These are phyloP conservation scores for Hoplostethus atlanticus DNA, from an alignment of 2,797 vertebrate species.

Conservation along the genomic window DNA sequence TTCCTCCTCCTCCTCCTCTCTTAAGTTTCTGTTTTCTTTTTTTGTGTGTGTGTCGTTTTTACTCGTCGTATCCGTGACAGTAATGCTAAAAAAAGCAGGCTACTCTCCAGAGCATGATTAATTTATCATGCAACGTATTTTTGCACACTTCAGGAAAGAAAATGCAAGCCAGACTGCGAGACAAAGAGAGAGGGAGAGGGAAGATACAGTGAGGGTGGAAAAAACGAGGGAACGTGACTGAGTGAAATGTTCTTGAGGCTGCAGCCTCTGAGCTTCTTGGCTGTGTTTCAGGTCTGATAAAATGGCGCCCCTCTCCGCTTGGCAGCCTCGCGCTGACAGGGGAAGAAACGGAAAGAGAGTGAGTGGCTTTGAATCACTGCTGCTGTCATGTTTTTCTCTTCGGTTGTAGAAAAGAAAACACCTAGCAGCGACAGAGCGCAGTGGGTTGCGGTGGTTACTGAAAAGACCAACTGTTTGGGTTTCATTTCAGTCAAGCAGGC, in stretches of 20 bases:
- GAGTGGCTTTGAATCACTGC: constrained; percentile 18
- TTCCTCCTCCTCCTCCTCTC: background rate
- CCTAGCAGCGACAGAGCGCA: constrained; percentile 7
- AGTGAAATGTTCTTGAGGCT: constrained; percentile 58
- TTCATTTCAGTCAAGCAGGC: constrained; percentile 11
- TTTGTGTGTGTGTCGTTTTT: constrained; percentile 22
- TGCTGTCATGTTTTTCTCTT: constrained; percentile 7
- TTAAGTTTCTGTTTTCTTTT: background rate
- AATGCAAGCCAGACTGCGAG: constrained; percentile 33
- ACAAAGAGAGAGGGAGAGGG: constrained; percentile 20
- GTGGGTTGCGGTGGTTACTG: background rate
- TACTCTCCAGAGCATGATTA: constrained; percentile 70
- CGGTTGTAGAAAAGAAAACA: constrained; percentile 9
- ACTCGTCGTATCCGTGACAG: constrained; percentile 13
- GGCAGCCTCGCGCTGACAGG: constrained; percentile 58
- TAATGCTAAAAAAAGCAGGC: constrained; percentile 28
- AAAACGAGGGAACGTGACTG: constrained; percentile 9
- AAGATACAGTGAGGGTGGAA: constrained; percentile 4
- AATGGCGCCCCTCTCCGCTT: constrained; percentile 81
- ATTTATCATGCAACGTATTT: constrained; percentile 81
- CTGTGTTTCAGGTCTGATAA: constrained; percentile 86
- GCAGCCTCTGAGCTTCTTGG: constrained; percentile 80
- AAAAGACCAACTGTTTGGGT: constrained; percentile 19
- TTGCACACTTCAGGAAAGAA: constrained; percentile 41
- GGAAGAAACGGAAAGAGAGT: constrained; percentile 17